phyloP scores from a whole-genome alignment of 2,797 vertebrate species.

The Apogon hyalosoma region DNA sequence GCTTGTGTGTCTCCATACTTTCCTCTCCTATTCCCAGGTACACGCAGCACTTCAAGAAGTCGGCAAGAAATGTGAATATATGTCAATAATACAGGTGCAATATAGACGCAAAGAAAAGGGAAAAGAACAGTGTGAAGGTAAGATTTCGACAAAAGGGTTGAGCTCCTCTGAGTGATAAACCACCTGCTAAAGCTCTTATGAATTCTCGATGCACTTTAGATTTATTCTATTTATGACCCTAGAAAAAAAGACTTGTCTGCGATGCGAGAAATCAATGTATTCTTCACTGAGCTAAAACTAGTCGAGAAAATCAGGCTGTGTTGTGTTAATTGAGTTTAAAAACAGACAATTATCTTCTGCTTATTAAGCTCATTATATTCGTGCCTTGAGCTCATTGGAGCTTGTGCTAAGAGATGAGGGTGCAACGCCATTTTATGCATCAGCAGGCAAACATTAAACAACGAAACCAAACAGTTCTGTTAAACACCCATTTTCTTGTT shows the following conservation, averaged over 20 bases:
- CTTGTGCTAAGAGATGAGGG: conserved; percentile 40
- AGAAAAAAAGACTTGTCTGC: not conserved
- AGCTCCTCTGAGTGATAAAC: no score
- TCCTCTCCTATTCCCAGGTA: no score
- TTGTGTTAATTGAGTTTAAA: conserved; percentile 60
- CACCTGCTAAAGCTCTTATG: no score
- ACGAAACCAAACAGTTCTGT: conserved; percentile 47
- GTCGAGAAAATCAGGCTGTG: conserved; percentile 35
- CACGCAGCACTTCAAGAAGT: no score
- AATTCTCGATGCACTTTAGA: no score
- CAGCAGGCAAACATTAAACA: conserved; percentile 49
- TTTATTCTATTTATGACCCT: no score
- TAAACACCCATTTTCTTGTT: conserved; percentile 38
- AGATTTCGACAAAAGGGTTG: no score
- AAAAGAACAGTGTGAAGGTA: no score
- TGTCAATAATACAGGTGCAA: no score
- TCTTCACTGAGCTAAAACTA: conserved; percentile 32
- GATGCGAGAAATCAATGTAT: conserved; percentile 19
- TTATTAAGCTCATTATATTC: conserved; percentile 67
- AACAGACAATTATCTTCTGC: conserved; percentile 58
- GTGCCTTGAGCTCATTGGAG: conserved; percentile 38
- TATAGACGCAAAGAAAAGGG: no score
- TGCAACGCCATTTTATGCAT: conserved; percentile 53
- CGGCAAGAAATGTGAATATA: no score
- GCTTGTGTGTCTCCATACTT: no score